Conservation (phyloP, 2,888 invertebrate genomes). For the Pammene aurita region DNA sequence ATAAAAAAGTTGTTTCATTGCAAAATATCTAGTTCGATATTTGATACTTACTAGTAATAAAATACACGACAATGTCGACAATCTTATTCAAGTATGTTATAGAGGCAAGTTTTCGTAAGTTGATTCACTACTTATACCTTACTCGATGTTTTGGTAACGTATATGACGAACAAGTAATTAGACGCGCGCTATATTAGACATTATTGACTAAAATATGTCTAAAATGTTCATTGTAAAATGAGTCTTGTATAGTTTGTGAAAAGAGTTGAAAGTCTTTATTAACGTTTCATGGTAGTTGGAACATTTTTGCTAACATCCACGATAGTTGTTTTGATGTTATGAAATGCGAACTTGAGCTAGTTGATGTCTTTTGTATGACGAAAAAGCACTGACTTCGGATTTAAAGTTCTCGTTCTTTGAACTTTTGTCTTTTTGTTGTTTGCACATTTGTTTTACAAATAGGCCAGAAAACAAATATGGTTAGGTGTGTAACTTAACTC, state of each 20-base stretch:
- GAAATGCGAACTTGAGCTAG: conserved; percentile 12
- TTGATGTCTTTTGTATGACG: conserved; percentile 24
- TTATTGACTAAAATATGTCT: neutral
- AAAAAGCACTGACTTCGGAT: neutral
- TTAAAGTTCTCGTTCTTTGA: neutral
- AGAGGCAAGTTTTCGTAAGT: conserved; percentile 30
- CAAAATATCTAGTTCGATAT: conserved; percentile 24
- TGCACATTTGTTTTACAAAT: conserved; percentile 3
- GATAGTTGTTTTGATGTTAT: conserved; percentile 3
- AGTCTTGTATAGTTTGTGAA: neutral
- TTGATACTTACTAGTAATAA: conserved; percentile 30
- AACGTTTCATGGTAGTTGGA: neutral
- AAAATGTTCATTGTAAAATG: neutral
- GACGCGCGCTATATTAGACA: neutral
- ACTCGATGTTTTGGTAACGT: conserved; percentile 8
- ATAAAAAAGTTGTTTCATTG: conserved; percentile 16
- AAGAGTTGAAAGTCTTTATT: neutral
- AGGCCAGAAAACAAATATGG: neutral
- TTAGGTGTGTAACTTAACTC: neutral
- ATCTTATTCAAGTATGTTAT: too few species aligned
- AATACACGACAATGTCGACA: conserved; percentile 6
- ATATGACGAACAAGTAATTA: conserved; percentile 17
- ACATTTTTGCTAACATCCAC: neutral
- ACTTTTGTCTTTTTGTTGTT: conserved; percentile 17
- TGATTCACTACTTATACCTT: conserved; percentile 19